These are phyloP conservation scores for Notechis scutatus DNA, from an alignment of 2,113 vertebrate genomes.

Conservation along the genomic window DNA sequence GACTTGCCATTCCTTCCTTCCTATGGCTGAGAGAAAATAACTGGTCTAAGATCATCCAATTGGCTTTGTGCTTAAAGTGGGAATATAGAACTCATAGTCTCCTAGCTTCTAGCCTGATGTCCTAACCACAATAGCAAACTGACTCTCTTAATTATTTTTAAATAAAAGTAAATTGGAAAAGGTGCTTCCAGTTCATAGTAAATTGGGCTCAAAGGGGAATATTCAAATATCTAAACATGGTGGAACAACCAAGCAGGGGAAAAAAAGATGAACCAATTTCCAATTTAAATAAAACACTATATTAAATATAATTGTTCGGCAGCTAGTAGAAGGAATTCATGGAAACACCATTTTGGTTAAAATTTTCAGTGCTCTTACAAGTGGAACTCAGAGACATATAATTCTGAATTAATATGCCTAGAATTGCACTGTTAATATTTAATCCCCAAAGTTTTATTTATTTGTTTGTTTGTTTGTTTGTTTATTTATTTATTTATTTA, in stretches of 20 bases:
- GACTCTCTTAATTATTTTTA: background rate
- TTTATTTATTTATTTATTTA: too few relatives aligned
- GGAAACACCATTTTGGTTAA: background rate
- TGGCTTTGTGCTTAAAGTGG: background rate
- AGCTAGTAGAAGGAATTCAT: background rate
- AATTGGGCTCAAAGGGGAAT: background rate
- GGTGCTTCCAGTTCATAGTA: background rate
- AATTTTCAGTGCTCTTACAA: background rate
- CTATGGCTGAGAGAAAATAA: background rate
- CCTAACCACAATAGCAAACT: background rate
- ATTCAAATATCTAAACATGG: background rate
- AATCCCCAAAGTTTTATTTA: background rate
- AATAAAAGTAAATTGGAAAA: background rate
- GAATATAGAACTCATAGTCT: background rate
- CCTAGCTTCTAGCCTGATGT: background rate
- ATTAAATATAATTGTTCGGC: background rate
- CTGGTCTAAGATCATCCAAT: background rate
- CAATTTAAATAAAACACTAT: background rate
- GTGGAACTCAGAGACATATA: background rate
- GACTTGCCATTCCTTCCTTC: background rate
- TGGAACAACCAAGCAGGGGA: background rate
- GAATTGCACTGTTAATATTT: background rate
- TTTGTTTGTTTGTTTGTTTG: too few relatives aligned
- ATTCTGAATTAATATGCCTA: background rate
- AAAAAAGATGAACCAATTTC: background rate